Conservation (phyloP, 1,140 invertebrate genomes). For the Sinonovacula constricta region DNA sequence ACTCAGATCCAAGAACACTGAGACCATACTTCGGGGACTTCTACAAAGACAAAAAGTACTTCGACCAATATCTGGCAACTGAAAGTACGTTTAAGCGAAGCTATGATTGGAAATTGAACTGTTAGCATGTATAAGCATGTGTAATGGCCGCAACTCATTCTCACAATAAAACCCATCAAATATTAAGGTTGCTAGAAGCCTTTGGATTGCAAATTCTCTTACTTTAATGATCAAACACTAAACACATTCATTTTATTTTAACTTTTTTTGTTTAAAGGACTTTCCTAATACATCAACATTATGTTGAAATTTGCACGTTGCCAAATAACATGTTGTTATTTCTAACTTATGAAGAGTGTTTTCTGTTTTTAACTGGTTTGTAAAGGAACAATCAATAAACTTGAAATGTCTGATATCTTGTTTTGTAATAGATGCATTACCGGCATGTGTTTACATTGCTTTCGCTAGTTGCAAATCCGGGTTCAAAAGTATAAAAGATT, state of each 20-base stretch:
- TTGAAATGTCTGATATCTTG: too few relatives aligned
- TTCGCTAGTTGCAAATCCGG: too few relatives aligned
- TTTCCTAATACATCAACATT: too few relatives aligned
- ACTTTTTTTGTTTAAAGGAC: background rate
- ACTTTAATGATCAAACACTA: background rate
- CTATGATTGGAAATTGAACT: background rate
- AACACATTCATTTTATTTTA: background rate
- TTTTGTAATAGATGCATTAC: too few relatives aligned
- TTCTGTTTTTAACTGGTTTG: too few relatives aligned
- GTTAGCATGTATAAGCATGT: background rate
- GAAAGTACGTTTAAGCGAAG: constrained; percentile 30
- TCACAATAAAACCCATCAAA: background rate
- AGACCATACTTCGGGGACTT: constrained; percentile 19
- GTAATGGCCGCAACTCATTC: background rate
- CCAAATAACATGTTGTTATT: too few relatives aligned
- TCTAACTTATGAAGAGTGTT: too few relatives aligned
- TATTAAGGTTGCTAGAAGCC: background rate
- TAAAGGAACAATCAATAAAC: too few relatives aligned
- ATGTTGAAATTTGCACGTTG: too few relatives aligned
- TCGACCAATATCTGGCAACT: constrained; percentile 32
- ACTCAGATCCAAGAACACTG: constrained; percentile 2
- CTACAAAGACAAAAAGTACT: constrained; percentile 44
- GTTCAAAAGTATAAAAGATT: too few relatives aligned
- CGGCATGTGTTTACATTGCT: too few relatives aligned
- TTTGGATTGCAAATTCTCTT: background rate